phyloP scores from a whole-genome alignment of 64 coral and sea anemone genomes.

The Porites lutea region DNA sequence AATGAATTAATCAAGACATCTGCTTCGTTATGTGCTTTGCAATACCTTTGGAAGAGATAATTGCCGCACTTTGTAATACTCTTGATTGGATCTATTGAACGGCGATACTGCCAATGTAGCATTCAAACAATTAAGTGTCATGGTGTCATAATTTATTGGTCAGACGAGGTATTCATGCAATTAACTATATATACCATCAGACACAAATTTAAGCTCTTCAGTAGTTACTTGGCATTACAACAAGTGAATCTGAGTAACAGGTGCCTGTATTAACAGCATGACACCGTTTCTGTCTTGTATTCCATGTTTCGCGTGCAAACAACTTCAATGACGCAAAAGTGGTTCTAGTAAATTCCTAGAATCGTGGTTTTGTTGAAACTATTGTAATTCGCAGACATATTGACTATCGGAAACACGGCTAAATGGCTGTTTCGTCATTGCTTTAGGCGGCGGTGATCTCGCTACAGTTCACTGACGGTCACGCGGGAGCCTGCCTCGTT shows the following conservation, averaged over 20 bases:
- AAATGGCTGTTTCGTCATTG: conserved; percentile 43
- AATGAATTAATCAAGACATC: no score
- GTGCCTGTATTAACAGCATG: not conserved
- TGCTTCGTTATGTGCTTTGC: no score
- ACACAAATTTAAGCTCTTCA: not conserved
- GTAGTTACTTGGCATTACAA: not conserved
- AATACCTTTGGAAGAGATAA: not conserved
- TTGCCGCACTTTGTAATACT: not conserved
- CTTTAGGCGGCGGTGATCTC: conserved; percentile 7
- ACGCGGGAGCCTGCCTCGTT: not conserved
- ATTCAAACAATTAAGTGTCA: not conserved
- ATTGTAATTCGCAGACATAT: conserved; percentile 29
- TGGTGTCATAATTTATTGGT: not conserved
- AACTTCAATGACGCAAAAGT: not conserved
- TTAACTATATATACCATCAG: conserved; percentile 12
- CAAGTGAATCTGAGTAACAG: not conserved
- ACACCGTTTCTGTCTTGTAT: not conserved
- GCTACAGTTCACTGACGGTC: conserved; percentile 13
- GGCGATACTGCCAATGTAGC: not conserved
- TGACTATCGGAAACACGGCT: conserved; percentile 25
- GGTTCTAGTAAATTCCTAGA: not conserved
- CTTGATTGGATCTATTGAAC: conserved; percentile 15
- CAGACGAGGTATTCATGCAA: conserved; percentile 10
- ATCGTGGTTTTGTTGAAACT: not conserved
- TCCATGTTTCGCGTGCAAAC: not conserved